phyloP scores from a whole-genome alignment of 2,797 vertebrate species.

The Cygnus olor region DNA sequence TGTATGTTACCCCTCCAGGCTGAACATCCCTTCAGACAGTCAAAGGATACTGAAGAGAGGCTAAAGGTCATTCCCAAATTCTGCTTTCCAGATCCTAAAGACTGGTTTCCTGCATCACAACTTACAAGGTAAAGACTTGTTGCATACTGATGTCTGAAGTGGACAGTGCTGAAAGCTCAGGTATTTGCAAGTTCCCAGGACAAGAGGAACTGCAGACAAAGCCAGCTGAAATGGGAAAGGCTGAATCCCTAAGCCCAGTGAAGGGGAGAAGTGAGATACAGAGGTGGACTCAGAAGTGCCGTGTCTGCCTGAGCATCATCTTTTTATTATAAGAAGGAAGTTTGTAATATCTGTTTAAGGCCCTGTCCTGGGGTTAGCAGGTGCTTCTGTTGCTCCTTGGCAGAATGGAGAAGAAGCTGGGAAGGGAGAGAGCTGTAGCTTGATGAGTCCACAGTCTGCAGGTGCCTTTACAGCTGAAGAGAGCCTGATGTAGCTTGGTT shows the following conservation, averaged over 20 bases:
- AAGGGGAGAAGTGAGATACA: background rate
- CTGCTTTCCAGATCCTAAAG: conserved; percentile 94
- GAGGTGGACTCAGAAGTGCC: background rate
- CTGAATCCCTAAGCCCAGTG: background rate
- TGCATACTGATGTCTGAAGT: background rate
- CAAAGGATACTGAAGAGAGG: conserved; percentile 93
- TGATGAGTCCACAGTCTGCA: background rate
- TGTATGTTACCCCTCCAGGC: conserved; percentile 79
- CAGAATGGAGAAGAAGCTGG: background rate
- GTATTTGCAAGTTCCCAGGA: background rate
- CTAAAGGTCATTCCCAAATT: conserved; percentile 96
- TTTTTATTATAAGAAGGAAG: background rate
- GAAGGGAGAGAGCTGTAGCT: background rate
- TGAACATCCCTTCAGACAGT: conserved; percentile 89
- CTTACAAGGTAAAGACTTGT: conserved; percentile 83
- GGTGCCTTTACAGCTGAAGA: background rate
- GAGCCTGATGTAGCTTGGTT: background rate
- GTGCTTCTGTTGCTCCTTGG: background rate
- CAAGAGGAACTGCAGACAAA: background rate
- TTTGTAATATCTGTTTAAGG: background rate
- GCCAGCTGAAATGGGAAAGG: background rate
- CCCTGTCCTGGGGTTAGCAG: background rate
- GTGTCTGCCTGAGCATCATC: background rate
- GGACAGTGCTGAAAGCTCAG: background rate
- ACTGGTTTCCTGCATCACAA: conserved; percentile 91